Base-by-base conservation (phyloP, 1,140 invertebrate genomes). In the Gryon sp. region DNA sequence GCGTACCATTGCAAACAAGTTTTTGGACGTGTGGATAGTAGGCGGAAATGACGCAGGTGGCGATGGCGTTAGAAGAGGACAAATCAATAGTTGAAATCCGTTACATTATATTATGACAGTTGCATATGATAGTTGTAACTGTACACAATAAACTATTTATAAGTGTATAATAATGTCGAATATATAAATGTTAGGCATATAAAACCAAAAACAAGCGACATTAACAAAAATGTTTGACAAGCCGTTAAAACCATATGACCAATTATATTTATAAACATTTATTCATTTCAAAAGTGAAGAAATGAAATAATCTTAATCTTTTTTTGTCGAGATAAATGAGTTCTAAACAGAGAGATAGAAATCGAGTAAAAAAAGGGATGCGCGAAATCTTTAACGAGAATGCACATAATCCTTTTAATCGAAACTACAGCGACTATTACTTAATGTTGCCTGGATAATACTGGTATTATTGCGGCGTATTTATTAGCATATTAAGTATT, bases 401-500 rank as follows among this genome's bases (percentile, higher is more conserved):
- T 50, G 50, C 40, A 26, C 5, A 38, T 14, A n/a, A n/a, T n/a
- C n/a, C n/a, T 5, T 9, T 12, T 57, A 59, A 50, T 52, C 43
- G 19, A 38, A 50, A 14, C 22, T 48, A 30, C 41, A 57, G 14
- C 11, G 30, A n/a, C 52, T 57, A 57, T 57, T 57, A 68, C 32
- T 68, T 68, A 48, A 57, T 26, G 9, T 12, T 18, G 28, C 19
- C 28, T 26, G 52, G 52, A 69, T 69, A 59, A 50, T 43, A 32
- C 14, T 18, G 36, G 22, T 48, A 48, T 40, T 32, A 41, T 50
- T 45, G 34, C 28, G 34, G 34, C 32, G 34, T 43, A 43, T 69
- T 59, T 59, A 69, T 69, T 69, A 69, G 53, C 45, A 69, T 68
- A 59, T 48, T 32, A 40, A 59, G 65, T 59, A 69, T 70, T 70